Conservation (phyloP, 2,797 vertebrate genomes). For the Enteromius radiatus region DNA sequence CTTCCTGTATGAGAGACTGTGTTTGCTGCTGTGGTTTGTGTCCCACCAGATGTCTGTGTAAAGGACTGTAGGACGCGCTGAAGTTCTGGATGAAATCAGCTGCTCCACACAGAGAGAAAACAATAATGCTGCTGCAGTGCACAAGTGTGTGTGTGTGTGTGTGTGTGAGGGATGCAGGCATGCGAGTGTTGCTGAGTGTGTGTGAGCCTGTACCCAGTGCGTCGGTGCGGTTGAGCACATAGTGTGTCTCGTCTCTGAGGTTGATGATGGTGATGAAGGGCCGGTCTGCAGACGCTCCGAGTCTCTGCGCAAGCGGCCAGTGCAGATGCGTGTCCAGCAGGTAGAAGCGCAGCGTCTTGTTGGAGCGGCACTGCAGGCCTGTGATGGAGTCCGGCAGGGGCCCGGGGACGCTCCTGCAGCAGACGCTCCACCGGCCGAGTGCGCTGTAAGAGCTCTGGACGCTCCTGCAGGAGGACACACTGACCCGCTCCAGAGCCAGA, state of each 20-base stretch:
- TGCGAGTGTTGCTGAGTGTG: too few species aligned
- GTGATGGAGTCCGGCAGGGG: slow-evolving; percentile 71
- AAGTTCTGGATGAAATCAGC: slow-evolving; percentile 95
- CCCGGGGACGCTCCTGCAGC: slow-evolving; percentile 80
- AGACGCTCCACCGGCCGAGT: slow-evolving; percentile 87
- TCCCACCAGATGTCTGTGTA: slow-evolving; percentile 90
- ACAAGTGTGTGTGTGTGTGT: background rate
- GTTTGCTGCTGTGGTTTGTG: slow-evolving; percentile 56
- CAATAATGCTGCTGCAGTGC: background rate
- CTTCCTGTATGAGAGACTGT: slow-evolving; percentile 82
- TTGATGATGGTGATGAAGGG: slow-evolving; percentile 90
- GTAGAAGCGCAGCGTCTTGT: slow-evolving; percentile 95
- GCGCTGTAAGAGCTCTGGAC: slow-evolving; percentile 85
- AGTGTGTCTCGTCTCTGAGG: slow-evolving; percentile 91
- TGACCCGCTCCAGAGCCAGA: slow-evolving; percentile 77
- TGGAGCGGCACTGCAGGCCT: slow-evolving; percentile 91
- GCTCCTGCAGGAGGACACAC: slow-evolving; percentile 77
- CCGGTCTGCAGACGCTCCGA: slow-evolving; percentile 80
- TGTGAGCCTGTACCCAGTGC: slow-evolving; percentile 80
- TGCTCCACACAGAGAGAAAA: slow-evolving; percentile 62
- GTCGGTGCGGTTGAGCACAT: slow-evolving; percentile 85
- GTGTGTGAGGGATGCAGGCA: slow-evolving; percentile 76
- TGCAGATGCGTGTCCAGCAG: slow-evolving; percentile 89
- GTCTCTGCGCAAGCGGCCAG: slow-evolving; percentile 88
- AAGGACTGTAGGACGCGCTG: slow-evolving; percentile 87